Conservation (phyloP, 2,888 invertebrate genomes). For the Drosophila emarginata region DNA sequence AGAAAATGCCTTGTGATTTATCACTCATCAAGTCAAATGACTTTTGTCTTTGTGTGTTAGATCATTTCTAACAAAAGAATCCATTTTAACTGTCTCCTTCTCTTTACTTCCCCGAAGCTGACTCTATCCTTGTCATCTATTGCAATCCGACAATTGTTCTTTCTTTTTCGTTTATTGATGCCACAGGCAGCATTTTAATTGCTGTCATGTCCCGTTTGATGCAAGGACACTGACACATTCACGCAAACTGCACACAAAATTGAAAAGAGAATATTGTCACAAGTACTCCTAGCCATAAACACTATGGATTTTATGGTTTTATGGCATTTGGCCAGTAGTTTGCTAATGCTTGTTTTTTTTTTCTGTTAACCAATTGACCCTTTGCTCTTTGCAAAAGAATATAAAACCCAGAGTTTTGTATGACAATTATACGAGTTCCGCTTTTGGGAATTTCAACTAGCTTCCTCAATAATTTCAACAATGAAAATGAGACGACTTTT, state of each 20-base stretch:
- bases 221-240: conserved; percentile 23
- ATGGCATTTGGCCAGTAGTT: conserved; percentile 30
- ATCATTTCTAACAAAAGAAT: conserved; percentile 9
- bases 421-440: conserved; percentile 57
- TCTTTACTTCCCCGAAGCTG: background rate
- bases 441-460: conserved; percentile 27
- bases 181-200: conserved; percentile 69
- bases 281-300: conserved; percentile 16
- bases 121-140: conserved; percentile 20
- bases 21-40: conserved; percentile 2
- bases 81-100: background rate
- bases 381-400: conserved; percentile 32
- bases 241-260: conserved; percentile 11
- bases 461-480: conserved; percentile 42
- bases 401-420: background rate
- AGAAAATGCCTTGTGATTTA: background rate
- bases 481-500: conserved; percentile 15
- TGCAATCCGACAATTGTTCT: conserved; percentile 62
- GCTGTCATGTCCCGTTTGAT: conserved; percentile 43
- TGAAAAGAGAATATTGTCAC: conserved; percentile 29
- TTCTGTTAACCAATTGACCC: conserved; percentile 15
- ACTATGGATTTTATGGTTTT: conserved; percentile 21
- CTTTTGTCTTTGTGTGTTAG: background rate
- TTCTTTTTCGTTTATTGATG: conserved; percentile 60
- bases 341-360: too few species aligned